Conservation (phyloP, 1,140 invertebrate genomes). For the Akabosia matsudoensis region DNA sequence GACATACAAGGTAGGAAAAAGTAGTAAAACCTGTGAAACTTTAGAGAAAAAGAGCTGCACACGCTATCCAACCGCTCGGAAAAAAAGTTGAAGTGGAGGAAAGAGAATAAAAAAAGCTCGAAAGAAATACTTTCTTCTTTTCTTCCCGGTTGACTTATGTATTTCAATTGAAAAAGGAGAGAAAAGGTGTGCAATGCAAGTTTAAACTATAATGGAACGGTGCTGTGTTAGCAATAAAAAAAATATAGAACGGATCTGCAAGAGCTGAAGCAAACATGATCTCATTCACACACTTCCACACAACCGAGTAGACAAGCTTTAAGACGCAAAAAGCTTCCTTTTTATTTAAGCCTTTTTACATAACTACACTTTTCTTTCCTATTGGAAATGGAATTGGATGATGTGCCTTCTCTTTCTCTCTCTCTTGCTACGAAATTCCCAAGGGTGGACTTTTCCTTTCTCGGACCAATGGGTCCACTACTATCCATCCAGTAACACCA, state of each 20-base stretch:
- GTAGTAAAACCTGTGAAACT: neutral
- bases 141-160: constrained; percentile 22
- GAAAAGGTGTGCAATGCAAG: constrained; percentile 22
- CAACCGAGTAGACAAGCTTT: neutral
- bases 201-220: neutral
- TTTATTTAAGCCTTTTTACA: neutral
- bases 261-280: neutral
- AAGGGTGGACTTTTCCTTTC: constrained; percentile 21
- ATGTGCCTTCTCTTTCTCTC: neutral
- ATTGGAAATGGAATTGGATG: constrained; percentile 11
- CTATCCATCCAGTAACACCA: neutral
- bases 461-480: constrained; percentile 22
- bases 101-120: neutral
- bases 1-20: neutral
- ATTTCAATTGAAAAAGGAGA: constrained; percentile 3
- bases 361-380: neutral
- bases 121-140: constrained; percentile 8
- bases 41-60: neutral
- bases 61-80: neutral
- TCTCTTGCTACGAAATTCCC: constrained; percentile 2
- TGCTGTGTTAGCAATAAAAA: constrained; percentile 1
- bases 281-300: constrained; percentile 10
- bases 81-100: neutral
- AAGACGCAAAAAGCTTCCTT: neutral
- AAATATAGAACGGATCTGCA: neutral